These are phyloP conservation scores for Yponomeuta evonymella DNA, from an alignment of 2,888 invertebrate species.

Conservation along the genomic window DNA sequence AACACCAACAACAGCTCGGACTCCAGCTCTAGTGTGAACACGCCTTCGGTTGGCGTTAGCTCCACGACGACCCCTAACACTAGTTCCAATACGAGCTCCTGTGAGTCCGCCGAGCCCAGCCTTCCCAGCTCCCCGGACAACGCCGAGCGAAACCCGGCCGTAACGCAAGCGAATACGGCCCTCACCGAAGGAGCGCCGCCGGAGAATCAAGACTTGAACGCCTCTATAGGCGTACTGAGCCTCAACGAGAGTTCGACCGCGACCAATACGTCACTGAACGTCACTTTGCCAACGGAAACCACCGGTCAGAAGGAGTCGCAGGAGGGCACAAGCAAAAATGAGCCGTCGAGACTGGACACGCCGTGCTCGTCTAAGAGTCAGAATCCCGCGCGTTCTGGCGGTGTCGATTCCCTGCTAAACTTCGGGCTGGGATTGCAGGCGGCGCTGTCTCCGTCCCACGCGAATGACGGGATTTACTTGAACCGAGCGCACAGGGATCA, in stretches of 20 bases:
- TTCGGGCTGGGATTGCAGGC: slow-evolving; percentile 61
- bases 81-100: slow-evolving; percentile 82
- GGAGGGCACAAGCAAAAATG: slow-evolving; percentile 40
- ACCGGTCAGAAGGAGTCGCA: slow-evolving; percentile 38
- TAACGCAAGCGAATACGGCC: slow-evolving; percentile 29
- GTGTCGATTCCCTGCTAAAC: slow-evolving; percentile 54
- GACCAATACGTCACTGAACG: slow-evolving; percentile 64
- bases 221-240: slow-evolving; percentile 60
- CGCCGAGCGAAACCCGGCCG: slow-evolving; percentile 43
- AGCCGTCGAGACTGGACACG: slow-evolving; percentile 40
- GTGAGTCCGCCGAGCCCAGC: slow-evolving; percentile 82
- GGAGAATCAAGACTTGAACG: slow-evolving; percentile 47
- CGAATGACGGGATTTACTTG: slow-evolving; percentile 48
- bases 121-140: slow-evolving; percentile 81
- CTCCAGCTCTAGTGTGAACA: slow-evolving; percentile 82
- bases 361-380: slow-evolving; percentile 54
- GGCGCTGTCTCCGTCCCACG: slow-evolving; percentile 59
- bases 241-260: slow-evolving; percentile 66
- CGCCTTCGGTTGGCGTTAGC: slow-evolving; percentile 72
- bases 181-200: slow-evolving; percentile 32
- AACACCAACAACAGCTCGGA: slow-evolving; percentile 75
- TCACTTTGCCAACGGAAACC: slow-evolving; percentile 53
- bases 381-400: slow-evolving; percentile 35
- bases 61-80: slow-evolving; percentile 82
- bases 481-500: slow-evolving; percentile 45